A percentile compares a stretch with the other conserved stretches of the same genome.
Evolutionary conservation across 2,113 vertebrate species (phyloP).

Genomic region (Laterallus jamaicensis): DNA sequence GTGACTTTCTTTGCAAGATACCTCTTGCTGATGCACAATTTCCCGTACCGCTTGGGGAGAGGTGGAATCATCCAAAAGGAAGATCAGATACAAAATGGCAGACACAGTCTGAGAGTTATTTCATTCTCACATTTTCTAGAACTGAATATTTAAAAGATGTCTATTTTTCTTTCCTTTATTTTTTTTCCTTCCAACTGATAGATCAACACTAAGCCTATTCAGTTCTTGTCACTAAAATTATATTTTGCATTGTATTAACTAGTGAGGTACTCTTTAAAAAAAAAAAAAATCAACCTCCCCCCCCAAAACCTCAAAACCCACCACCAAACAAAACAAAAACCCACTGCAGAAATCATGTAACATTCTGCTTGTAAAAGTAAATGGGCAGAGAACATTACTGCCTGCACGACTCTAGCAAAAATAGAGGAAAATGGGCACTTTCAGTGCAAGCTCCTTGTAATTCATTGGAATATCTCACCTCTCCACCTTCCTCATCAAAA

Average conservation of each 20-base stretch:
- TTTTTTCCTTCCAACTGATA: neutral
- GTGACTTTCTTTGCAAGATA: neutral
- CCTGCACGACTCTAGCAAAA: neutral
- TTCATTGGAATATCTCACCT: neutral
- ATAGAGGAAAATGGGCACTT: neutral
- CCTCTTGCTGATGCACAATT: neutral
- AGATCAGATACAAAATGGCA: neutral
- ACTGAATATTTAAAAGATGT: neutral
- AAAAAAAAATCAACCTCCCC: neutral
- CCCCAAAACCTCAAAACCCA: too few species aligned
- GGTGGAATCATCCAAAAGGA: neutral
- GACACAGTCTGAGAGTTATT: neutral
- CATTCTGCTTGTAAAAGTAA: slow-evolving; percentile 22
- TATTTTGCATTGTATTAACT: neutral
- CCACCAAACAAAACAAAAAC: too few species aligned
- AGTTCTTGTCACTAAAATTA: neutral
- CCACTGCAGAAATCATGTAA: neutral
- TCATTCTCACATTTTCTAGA: neutral
- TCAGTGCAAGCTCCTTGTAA: slow-evolving; percentile 1
- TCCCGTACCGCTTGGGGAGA: neutral
- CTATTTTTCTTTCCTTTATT: neutral
- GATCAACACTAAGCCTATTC: neutral
- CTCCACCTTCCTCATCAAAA: neutral
- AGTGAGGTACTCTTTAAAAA: neutral
- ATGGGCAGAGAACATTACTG: neutral